Base-by-base conservation (phyloP, 2,113 vertebrate species). In the Himantopus leucocephalus region DNA sequence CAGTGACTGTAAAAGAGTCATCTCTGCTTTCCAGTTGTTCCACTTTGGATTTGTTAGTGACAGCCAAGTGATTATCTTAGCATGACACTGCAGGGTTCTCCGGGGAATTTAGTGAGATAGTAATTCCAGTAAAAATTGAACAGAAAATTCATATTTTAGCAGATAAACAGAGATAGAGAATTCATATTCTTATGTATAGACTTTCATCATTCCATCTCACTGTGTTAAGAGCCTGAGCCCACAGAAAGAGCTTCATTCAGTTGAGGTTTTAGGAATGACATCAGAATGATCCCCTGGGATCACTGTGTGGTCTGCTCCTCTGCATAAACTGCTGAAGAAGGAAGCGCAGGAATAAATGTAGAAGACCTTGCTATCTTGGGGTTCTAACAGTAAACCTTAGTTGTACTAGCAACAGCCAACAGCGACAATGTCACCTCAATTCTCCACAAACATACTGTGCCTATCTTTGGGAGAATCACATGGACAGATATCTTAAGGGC, bases 41-140 rank as follows among this genome's bases (percentile, higher is more conserved):
- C 8, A 20, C 30, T 96, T 96, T 23, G 75, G 37, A 74, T 82
- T 90, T 91, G 84, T 73, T 82, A 77, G 35, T 78, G 79, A 82
- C 75, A 93, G 88, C 60, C 55, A 82, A 66, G n/a, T 62, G 56
- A 82, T 91, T 85, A 94, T 91, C 71, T 79, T 86, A 72, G 66
- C 34, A 23, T 79, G 88, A 86, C 80, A 60, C 62, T 92, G 37
- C 85, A 62, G 50, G 13, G 24, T 70, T 93, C 81, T 68, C 62
- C 0, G 1, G 43, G 47, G 58, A 48, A 76, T 90, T 83, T 91
- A 84, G 43, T 86, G 81, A 75, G 56, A 75, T 34, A 58, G 43
- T 80, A 92, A 75, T 92, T 75, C 62, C 47, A 47, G 47, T 71
- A 76, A 92, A 92, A 92, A 87, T 17, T 56, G 39, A 92, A 84